Evolutionary conservation across 2,888 invertebrate species (phyloP).

Genomic region (Bombylius major): DNA sequence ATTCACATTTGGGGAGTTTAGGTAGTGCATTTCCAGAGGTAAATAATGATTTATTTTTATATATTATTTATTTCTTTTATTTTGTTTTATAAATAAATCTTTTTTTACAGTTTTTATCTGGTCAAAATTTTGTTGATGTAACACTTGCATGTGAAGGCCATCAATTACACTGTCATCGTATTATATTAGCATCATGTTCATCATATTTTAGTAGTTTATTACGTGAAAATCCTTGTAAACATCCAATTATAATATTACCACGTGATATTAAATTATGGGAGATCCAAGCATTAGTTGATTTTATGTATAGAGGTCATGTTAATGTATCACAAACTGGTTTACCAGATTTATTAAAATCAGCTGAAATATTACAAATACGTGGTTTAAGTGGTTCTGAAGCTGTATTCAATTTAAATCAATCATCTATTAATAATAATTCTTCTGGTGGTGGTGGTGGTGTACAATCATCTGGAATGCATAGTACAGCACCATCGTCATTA

Average conservation of each 20-base stretch:
- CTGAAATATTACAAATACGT: slow-evolving; percentile 70
- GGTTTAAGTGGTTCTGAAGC: slow-evolving; percentile 42
- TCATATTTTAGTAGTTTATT: slow-evolving; percentile 69
- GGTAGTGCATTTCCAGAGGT: slow-evolving; percentile 35
- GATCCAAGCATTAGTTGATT: slow-evolving; percentile 74
- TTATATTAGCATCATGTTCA: slow-evolving; percentile 74
- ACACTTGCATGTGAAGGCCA: slow-evolving; percentile 79
- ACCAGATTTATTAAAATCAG: slow-evolving; percentile 67
- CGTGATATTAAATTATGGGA: slow-evolving; percentile 75
- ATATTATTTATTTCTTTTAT: neutral
- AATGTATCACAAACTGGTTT: slow-evolving; percentile 76
- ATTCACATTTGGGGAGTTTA: slow-evolving; percentile 36
- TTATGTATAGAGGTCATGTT: slow-evolving; percentile 84
- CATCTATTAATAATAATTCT: neutral
- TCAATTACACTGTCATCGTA: slow-evolving; percentile 70
- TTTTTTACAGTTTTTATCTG: slow-evolving; percentile 27
- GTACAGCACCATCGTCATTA: neutral
- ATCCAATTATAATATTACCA: slow-evolving; percentile 69
- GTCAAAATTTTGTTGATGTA: slow-evolving; percentile 63
- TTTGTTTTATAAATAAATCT: neutral
- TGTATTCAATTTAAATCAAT: slow-evolving; percentile 27
- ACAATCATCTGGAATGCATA: neutral
- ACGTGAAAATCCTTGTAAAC: slow-evolving; percentile 73
- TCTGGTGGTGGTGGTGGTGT: neutral
- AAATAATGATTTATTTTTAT: neutral